A percentile compares a stretch with the other conserved stretches of the same genome.
Conservation (phyloP, 2,888 invertebrate species). For the Marasmarcha lunaedactyla region DNA sequence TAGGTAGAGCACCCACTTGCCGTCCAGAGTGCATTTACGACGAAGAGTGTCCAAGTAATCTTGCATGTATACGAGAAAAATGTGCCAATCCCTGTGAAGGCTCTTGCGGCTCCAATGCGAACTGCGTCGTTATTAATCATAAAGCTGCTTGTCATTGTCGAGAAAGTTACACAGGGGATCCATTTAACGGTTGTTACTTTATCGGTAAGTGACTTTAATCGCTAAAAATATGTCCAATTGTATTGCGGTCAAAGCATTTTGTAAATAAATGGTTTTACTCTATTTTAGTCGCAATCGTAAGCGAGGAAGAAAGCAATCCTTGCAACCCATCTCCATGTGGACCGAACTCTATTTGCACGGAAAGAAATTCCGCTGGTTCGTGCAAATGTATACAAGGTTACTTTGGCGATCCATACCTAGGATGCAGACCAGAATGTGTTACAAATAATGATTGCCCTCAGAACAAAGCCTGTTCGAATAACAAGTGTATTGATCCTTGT, state of each 20-base stretch:
- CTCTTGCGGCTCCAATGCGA: slow-evolving; percentile 83
- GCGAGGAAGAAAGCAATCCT: slow-evolving; percentile 77
- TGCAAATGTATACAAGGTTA: slow-evolving; percentile 86
- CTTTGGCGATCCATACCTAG: slow-evolving; percentile 88
- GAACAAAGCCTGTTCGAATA: slow-evolving; percentile 83
- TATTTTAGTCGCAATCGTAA: slow-evolving; percentile 60
- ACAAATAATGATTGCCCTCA: slow-evolving; percentile 83
- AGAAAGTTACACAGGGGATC: slow-evolving; percentile 85
- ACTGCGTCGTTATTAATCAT: slow-evolving; percentile 85
- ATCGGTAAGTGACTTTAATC: slow-evolving; percentile 36
- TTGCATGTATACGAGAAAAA: slow-evolving; percentile 85
- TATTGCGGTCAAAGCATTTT: not conserved
- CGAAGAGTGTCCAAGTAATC: slow-evolving; percentile 85
- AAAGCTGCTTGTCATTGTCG: slow-evolving; percentile 86
- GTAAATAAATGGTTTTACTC: not conserved
- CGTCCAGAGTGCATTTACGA: slow-evolving; percentile 88
- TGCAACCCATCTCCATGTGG: slow-evolving; percentile 91
- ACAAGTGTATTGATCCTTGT: slow-evolving; percentile 88
- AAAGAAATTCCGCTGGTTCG: slow-evolving; percentile 84
- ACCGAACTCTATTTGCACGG: slow-evolving; percentile 85
- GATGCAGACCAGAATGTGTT: slow-evolving; percentile 88
- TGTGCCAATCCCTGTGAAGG: slow-evolving; percentile 88
- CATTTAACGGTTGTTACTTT: slow-evolving; percentile 80
- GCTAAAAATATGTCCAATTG: not conserved
- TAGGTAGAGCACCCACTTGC: slow-evolving; percentile 88